Evolutionary conservation across 2,113 vertebrate genomes (phyloP).

Genomic region (Taxidea taxus): DNA sequence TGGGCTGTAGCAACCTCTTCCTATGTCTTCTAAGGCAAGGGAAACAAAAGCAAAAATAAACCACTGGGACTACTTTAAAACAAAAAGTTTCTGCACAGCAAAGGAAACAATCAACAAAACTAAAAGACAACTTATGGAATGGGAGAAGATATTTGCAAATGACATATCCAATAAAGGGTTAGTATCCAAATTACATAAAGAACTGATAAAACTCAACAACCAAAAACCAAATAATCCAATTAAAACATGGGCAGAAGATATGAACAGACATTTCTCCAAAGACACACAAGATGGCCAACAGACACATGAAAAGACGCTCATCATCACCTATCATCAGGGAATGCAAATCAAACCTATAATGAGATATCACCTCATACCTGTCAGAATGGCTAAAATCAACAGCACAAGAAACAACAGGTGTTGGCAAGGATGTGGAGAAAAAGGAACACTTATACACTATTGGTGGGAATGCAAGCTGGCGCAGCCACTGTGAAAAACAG

Average conservation of each 20-base stretch:
- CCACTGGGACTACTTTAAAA: not conserved
- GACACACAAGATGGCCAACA: not conserved
- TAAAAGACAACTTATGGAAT: not conserved
- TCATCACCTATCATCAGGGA: too few relatives aligned
- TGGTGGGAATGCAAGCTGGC: too few relatives aligned
- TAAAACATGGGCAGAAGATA: not conserved
- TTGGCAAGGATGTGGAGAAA: too few relatives aligned
- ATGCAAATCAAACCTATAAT: too few relatives aligned
- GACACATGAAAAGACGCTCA: too few relatives aligned
- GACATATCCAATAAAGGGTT: not conserved
- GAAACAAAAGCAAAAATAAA: not conserved
- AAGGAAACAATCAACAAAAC: not conserved
- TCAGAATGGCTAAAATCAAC: too few relatives aligned
- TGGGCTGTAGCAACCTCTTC: not conserved
- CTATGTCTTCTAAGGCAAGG: not conserved
- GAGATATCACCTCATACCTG: too few relatives aligned
- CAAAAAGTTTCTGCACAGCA: not conserved
- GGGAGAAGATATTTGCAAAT: not conserved
- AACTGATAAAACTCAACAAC: not conserved
- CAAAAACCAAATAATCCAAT: not conserved
- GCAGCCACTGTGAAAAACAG: too few relatives aligned
- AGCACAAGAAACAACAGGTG: too few relatives aligned
- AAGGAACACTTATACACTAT: too few relatives aligned
- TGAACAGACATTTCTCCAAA: not conserved
- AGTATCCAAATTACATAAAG: not conserved